These are phyloP conservation scores for Poliocrania exsul DNA, from an alignment of 2,797 vertebrate genomes.

Conservation along the genomic window DNA sequence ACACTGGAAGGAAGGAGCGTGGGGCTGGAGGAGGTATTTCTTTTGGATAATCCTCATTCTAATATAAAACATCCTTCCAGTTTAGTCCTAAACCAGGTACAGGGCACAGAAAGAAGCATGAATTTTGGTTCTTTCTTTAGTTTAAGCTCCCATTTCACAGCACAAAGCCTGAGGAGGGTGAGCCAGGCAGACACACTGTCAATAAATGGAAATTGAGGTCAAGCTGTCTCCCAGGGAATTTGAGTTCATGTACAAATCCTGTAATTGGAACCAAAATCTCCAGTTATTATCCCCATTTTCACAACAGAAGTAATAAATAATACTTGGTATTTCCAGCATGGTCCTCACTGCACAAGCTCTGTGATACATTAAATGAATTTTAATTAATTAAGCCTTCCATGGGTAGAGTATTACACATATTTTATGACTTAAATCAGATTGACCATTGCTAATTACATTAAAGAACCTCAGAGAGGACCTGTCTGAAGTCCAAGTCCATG, in stretches of 20 bases:
- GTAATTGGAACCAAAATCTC: constrained; percentile 33
- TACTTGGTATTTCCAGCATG: background rate
- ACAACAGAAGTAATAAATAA: constrained; percentile 39
- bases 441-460: background rate
- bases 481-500: background rate
- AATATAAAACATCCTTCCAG: background rate
- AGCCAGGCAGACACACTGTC: constrained; percentile 20
- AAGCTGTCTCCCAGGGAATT: constrained; percentile 20
- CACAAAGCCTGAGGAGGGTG: background rate
- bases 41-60: background rate
- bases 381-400: constrained; percentile 31
- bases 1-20: background rate
- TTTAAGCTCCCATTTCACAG: constrained; percentile 50
- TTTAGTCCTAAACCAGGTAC: background rate
- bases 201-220: constrained; percentile 54
- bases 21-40: background rate
- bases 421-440: background rate
- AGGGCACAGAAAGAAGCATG: background rate
- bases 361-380: background rate
- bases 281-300: background rate
- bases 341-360: background rate
- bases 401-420: background rate
- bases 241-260: constrained; percentile 29
- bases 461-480: background rate
- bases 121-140: constrained; percentile 42